Conservation (phyloP, 2,888 invertebrate genomes). For the Cheiracanthium punctorium region DNA sequence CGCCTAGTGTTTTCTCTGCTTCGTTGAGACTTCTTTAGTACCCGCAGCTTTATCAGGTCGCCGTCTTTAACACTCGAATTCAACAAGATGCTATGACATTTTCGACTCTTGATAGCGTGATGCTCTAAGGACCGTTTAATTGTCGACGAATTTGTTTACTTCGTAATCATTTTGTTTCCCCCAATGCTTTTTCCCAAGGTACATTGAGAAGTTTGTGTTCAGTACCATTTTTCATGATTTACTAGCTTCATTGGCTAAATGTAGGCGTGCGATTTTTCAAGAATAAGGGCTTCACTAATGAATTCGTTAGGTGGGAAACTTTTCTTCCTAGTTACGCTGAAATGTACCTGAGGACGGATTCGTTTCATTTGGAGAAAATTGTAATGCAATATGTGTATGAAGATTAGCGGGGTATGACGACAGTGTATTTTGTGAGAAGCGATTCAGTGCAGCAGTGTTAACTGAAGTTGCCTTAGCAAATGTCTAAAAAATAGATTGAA, state of each 20-base stretch:
- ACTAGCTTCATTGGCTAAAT: not conserved
- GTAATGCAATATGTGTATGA: no score
- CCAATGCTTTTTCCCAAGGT: not conserved
- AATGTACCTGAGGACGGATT: no score
- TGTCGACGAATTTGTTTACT: not conserved
- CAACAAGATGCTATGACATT: conserved; percentile 17
- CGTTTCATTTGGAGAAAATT: no score
- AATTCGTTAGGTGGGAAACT: no score
- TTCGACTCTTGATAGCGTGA: conserved; percentile 2
- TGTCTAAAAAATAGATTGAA: no score
- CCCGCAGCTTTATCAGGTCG: conserved; percentile 14
- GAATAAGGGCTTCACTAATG: not conserved
- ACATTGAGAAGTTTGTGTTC: not conserved
- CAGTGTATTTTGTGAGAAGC: no score
- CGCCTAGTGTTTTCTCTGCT: conserved; percentile 42
- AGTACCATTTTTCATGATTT: no score
- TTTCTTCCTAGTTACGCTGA: no score
- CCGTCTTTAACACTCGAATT: conserved; percentile 20
- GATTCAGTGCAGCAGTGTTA: no score
- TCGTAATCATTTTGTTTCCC: not conserved
- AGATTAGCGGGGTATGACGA: no score
- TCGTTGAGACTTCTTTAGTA: conserved; percentile 44
- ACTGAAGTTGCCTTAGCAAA: no score
- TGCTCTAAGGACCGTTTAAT: conserved; percentile 7
- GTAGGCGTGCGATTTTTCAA: not conserved